Percentiles rank a stretch among this genome's conserved stretches.
phyloP scores from a whole-genome alignment of 53 echinoderm and acorn worm species.

The Pentamera pediparva region DNA sequence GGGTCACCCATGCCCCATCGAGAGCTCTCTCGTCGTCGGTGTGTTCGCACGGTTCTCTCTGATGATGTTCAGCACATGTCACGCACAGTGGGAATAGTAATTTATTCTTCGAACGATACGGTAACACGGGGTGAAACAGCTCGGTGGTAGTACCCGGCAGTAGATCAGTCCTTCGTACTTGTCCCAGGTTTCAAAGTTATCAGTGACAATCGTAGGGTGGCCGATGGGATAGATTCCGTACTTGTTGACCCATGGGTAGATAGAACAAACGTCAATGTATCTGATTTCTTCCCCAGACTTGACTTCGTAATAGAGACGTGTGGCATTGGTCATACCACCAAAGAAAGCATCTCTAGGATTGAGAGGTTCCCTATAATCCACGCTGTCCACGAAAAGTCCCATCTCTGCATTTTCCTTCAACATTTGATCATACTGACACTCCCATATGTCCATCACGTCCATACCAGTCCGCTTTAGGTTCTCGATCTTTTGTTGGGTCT shows the following conservation, averaged over 20 bases:
- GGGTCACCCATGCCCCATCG: slow-evolving; percentile 50
- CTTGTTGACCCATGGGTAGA: slow-evolving; percentile 49
- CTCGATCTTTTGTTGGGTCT: not conserved
- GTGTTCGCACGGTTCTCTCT: slow-evolving; percentile 30
- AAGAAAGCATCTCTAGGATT: not conserved
- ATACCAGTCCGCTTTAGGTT: no score
- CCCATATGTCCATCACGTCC: not conserved
- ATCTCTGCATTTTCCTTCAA: not conserved
- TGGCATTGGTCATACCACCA: not conserved
- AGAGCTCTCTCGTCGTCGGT: slow-evolving; percentile 39
- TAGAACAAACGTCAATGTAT: slow-evolving; percentile 27
- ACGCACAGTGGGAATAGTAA: slow-evolving; percentile 50
- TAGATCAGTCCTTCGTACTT: slow-evolving; percentile 39
- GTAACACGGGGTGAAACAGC: slow-evolving; percentile 48
- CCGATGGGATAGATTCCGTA: slow-evolving; percentile 30
- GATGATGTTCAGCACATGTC: not conserved
- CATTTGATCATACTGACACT: not conserved
- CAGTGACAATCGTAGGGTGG: slow-evolving; percentile 32
- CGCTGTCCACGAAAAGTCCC: not conserved
- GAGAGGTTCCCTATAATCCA: not conserved
- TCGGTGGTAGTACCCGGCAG: slow-evolving; percentile 49
- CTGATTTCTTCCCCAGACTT: not conserved
- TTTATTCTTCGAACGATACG: slow-evolving; percentile 21
- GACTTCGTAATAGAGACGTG: not conserved
- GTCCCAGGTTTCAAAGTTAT: slow-evolving; percentile 34